Evolutionary conservation across 2,888 invertebrate genomes (phyloP).

Genomic region (Meganola albula): DNA sequence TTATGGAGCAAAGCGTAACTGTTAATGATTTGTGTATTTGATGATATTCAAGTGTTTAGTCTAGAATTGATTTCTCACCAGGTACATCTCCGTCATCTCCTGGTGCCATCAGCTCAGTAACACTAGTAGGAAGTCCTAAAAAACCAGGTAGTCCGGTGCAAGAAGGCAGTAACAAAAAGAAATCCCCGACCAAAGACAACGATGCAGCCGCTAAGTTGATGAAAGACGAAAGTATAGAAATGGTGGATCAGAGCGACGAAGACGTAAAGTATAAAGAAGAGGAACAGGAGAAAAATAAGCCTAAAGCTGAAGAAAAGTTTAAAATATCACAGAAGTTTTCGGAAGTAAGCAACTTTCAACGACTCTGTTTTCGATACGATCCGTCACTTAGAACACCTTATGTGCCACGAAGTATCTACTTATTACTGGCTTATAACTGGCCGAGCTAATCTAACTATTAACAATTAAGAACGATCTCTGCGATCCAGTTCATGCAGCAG

Average conservation of each 20-base stretch:
- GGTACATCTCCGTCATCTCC: constrained; percentile 81
- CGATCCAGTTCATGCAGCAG: constrained; percentile 39
- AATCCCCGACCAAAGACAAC: constrained; percentile 50
- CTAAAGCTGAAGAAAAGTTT: constrained; percentile 62
- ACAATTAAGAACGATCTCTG: too few species aligned
- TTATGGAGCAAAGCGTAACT: too few species aligned
- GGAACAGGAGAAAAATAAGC: constrained; percentile 58
- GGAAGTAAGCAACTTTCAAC: constrained; percentile 53
- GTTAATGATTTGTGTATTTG: too few species aligned
- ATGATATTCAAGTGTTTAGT: too few species aligned
- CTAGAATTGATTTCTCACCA: constrained; percentile 25
- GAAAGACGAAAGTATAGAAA: constrained; percentile 67
- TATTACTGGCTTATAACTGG: too few species aligned
- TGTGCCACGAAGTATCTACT: too few species aligned
- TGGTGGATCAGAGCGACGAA: constrained; percentile 67
- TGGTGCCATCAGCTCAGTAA: constrained; percentile 85
- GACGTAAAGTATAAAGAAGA: constrained; percentile 67
- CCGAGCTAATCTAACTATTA: too few species aligned
- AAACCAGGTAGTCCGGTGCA: constrained; percentile 54
- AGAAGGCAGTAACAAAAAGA: constrained; percentile 38
- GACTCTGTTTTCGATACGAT: too few species aligned
- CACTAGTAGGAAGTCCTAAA: constrained; percentile 80
- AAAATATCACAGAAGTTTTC: constrained; percentile 68
- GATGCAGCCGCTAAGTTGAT: constrained; percentile 49
- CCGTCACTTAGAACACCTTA: too few species aligned